Evolutionary conservation across 2,888 invertebrate species (phyloP), one percentile per base, ranked within the genome.

Genomic region (Mesorhabditis sp.): DNA sequence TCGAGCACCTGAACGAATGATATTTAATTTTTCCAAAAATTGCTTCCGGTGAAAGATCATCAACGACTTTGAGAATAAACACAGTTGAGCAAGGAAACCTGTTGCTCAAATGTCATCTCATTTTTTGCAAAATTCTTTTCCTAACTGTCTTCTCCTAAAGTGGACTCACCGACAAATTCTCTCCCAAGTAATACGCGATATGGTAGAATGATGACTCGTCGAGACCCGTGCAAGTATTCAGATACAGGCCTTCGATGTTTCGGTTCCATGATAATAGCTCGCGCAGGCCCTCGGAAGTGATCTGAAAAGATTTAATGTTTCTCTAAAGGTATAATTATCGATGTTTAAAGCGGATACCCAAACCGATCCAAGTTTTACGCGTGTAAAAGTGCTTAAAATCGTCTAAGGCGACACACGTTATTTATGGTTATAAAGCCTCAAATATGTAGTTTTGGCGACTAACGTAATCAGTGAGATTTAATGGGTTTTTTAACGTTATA

Each of bases 161-260:
- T 66, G 65, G 13, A 69, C 72, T 67, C 10, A 80, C 79, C 67
- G 72, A 70, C n/a, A 80, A 71, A 10, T 78, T 71, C 4, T 82
- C 79, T 15, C 82, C 85, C 44, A 84, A 72, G 66, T 73, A 79
- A 69, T 80, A 76, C 7, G 83, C 84, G 62, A 85, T 83, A 70
- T 83, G 83, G 65, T 83, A 84, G 61, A 85, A 74, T 0, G 81
- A 82, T 62, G 80, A 80, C 70, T 85, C 85, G 62, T 84, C 84
- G 41, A 85, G 72, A 4, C 78, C 75, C 13, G 72, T 70, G 72
- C 85, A 85, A 67, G 78, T 74, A 72, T 85, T 85, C 67, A 85
- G 70, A 66, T 77, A 84, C n/a, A 85, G 70, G 50, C 75, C 76
- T 13, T 74, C 67, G 66, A 85, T 82, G 15, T 72, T 71, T 5